Conservation (phyloP, 2,888 invertebrate genomes). For the Spicauda simplicius region DNA sequence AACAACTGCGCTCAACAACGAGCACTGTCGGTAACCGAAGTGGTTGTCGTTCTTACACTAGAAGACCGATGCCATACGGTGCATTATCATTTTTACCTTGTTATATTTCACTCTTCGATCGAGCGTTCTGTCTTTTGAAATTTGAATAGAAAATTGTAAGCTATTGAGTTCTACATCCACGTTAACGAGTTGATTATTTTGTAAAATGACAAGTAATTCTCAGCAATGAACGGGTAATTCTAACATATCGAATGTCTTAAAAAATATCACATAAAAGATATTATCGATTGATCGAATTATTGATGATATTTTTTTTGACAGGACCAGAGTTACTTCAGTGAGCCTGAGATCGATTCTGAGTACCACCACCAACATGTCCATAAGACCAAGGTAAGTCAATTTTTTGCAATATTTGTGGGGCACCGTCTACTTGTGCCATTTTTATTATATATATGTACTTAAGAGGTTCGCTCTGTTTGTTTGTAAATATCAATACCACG, state of each 20-base stretch:
- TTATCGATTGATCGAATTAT: neutral
- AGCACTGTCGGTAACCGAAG: too few species aligned
- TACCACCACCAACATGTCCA: constrained; percentile 97
- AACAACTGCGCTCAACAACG: too few species aligned
- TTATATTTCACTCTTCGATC: too few species aligned
- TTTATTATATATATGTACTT: neutral
- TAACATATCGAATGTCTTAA: too few species aligned
- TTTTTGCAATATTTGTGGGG: neutral
- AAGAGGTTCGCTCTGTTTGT: too few species aligned
- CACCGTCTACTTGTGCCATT: neutral
- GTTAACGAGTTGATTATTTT: neutral
- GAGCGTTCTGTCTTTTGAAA: neutral
- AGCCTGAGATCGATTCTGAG: constrained; percentile 97
- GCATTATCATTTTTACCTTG: too few species aligned
- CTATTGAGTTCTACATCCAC: neutral
- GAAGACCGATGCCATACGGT: too few species aligned
- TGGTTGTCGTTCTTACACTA: too few species aligned
- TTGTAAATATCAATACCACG: too few species aligned
- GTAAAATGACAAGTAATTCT: neutral
- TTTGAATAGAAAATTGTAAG: neutral
- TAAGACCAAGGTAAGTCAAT: constrained; percentile 92
- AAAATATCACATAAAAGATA: too few species aligned
- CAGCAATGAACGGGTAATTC: neutral
- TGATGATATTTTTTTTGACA: constrained; percentile 60
- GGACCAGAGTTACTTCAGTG: constrained; percentile 96